Percentiles rank a stretch among this genome's conserved stretches.
Evolutionary conservation across 2,888 invertebrate species (phyloP).

Genomic region (Ferdinandea cuprea): DNA sequence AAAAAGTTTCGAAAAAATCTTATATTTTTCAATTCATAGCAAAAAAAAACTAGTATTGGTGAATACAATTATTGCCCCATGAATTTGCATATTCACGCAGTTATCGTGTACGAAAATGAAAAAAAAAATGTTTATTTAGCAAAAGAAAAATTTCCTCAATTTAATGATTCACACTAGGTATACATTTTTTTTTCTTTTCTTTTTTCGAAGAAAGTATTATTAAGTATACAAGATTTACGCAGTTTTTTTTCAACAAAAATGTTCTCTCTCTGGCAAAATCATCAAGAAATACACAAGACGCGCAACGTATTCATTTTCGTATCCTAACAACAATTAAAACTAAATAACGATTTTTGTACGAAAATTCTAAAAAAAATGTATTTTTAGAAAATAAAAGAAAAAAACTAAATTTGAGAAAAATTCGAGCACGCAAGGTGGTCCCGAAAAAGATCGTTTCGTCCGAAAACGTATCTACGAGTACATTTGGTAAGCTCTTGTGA

Average conservation of each 20-base stretch:
- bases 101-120: no score
- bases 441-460: conserved; percentile 52
- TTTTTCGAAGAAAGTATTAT: not conserved
- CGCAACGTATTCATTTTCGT: not conserved
- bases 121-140: no score
- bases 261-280: not conserved
- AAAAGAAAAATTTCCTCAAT: not conserved
- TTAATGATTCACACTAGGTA: not conserved
- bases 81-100: no score
- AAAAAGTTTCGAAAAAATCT: no score
- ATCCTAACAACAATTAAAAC: not conserved
- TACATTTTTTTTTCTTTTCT: no score
- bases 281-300: not conserved
- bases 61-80: no score
- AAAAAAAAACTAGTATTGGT: no score
- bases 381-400: conserved; percentile 46
- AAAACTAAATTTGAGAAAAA: no score
- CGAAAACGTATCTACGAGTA: not conserved
- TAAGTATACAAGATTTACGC: not conserved
- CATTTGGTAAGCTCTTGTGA: conserved; percentile 36
- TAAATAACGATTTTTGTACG: conserved; percentile 7
- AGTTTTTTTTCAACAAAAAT: not conserved
- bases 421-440: conserved; percentile 65
- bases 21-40: no score
- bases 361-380: not conserved